Base-by-base conservation (phyloP, 2,113 vertebrate species). In the Carollia perspicillata region DNA sequence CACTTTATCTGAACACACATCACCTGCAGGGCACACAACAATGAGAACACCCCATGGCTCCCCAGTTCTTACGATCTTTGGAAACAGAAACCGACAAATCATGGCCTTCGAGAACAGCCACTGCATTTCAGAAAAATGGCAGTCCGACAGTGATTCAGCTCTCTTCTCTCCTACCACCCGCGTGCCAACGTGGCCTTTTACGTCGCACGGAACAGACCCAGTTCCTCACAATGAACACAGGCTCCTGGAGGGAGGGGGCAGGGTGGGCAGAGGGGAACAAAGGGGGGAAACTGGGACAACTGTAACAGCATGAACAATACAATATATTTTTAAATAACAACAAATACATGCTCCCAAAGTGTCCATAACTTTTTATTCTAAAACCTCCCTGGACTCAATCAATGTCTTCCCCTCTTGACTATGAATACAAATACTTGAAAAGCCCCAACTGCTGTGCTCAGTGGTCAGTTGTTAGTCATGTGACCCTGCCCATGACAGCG, bases 1-100 rank as follows among this genome's bases (percentile, higher is more conserved):
- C 99, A 99, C 89, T 99, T 99, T 97, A 99, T 99, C 99, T 99
- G 99, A 88, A 99, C 99, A 95, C 99, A 99, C 97, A 99, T 99
- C 95, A 99, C 99, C 99, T 99, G 98, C 37, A 97, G 74, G 84
- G 93, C 51, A 97, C 17, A 95, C 22, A 93, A 75, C 20, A 53
- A 74, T 47, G 3, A 12, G 17, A 78, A 23, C 6, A 26, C 26
- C 47, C n/a, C 12, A 23, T 89, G 49, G 58, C 22, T 35, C 12
- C 28, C 78, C 79, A 72, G 11, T 75, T 87, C 37, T 84, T 78
- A 44, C 0, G 8, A 69, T 53, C 42, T 79, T 51, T 53, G 26
- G 69, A 55, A 93, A 66, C 22, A 90, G 47, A 96, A 97, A 80
- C 68, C 26, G 94, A 35, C 8, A 79, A 47, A 49, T 66, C 77